A percentile compares a stretch with the other conserved stretches of the same genome.
Conservation (phyloP, 2,113 vertebrate species). For the Pongo abelii region DNA sequence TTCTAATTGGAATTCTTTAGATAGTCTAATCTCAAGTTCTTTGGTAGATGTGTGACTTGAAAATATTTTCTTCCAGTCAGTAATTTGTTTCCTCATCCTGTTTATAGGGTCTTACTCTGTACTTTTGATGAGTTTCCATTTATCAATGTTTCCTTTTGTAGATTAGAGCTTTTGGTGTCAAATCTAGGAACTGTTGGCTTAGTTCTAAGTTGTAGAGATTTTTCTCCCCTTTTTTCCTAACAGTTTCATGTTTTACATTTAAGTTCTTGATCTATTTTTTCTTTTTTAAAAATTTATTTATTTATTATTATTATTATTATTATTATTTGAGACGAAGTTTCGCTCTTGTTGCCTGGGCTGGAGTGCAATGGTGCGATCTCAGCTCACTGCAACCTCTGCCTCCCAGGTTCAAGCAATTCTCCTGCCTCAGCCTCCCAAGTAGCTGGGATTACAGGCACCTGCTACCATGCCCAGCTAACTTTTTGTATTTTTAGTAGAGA, state of each 20-base stretch:
- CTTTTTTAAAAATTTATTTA: no score
- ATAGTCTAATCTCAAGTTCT: neutral
- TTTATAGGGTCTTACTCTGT: neutral
- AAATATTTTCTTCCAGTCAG: neutral
- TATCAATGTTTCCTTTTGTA: neutral
- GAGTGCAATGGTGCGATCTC: no score
- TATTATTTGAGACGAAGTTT: no score
- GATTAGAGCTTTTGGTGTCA: neutral
- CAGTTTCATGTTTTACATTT: neutral
- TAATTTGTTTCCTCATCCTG: conserved; percentile 3
- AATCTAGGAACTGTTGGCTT: neutral
- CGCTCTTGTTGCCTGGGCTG: no score
- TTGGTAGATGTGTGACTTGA: neutral
- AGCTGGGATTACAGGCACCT: no score
- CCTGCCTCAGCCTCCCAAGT: no score
- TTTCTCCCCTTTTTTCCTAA: neutral
- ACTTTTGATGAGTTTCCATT: neutral
- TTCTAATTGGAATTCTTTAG: neutral
- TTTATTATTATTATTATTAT: no score
- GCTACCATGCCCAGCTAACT: no score
- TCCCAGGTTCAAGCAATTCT: no score
- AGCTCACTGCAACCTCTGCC: no score
- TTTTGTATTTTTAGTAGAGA: no score
- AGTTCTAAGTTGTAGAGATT: neutral
- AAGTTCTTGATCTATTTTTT: neutral